Conservation (phyloP, 2,797 vertebrate genomes). For the Trichosurus vulpecula region DNA sequence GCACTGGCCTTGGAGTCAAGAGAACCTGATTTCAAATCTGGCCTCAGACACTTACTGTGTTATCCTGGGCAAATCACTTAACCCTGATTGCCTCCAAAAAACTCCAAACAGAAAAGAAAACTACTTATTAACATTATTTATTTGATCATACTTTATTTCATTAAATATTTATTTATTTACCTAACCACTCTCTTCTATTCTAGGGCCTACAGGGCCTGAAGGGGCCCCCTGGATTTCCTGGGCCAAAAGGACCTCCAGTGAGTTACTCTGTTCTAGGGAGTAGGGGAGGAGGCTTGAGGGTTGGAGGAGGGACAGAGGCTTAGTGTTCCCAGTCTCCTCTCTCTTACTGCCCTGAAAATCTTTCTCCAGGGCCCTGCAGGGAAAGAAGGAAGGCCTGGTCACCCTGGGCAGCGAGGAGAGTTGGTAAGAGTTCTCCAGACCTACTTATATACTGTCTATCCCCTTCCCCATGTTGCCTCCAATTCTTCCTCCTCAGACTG, state of each 20-base stretch:
- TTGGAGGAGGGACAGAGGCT: too few relatives aligned
- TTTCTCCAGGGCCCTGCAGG: slow-evolving; percentile 89
- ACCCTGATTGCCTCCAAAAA: too few relatives aligned
- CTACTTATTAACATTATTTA: too few relatives aligned
- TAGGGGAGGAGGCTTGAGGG: too few relatives aligned
- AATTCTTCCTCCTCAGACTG: background rate
- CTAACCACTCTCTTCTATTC: slow-evolving; percentile 40
- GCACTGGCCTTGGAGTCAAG: too few relatives aligned
- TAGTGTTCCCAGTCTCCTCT: background rate
- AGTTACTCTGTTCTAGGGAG: slow-evolving; percentile 75
- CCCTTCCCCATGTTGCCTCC: background rate
- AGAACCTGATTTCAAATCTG: too few relatives aligned
- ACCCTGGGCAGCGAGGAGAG: slow-evolving; percentile 95
- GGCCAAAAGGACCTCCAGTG: slow-evolving; percentile 93
- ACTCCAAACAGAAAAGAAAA: too few relatives aligned
- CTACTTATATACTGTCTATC: background rate
- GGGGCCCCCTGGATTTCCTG: slow-evolving; percentile 90
- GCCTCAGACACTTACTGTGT: too few relatives aligned
- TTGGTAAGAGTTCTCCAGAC: slow-evolving; percentile 86
- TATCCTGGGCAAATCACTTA: too few relatives aligned
- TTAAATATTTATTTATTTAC: too few relatives aligned
- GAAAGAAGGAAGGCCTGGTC: slow-evolving; percentile 93
- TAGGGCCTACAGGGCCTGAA: slow-evolving; percentile 93
- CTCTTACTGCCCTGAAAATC: background rate
- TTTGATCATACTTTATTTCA: too few relatives aligned